phyloP scores from a whole-genome alignment of 2,888 invertebrate species.

The Rhimphoctona megacephalus region DNA sequence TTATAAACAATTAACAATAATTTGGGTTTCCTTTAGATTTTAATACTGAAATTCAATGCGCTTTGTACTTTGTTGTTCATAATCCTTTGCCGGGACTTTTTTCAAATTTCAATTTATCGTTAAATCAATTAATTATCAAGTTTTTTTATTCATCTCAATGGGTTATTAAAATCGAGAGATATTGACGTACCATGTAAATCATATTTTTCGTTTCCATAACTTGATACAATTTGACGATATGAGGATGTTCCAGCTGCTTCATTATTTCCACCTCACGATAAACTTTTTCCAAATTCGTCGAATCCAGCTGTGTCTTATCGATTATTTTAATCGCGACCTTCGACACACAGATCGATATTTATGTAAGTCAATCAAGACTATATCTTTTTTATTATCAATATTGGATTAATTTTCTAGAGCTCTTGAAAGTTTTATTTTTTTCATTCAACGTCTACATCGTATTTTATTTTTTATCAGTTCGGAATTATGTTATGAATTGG shows the following conservation, averaged over 20 bases:
- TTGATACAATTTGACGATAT: conserved; percentile 99
- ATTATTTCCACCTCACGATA: conserved; percentile 99
- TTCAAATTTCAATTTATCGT: too few species aligned
- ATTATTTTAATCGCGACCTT: conserved; percentile 99
- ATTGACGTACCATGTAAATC: conserved; percentile 93
- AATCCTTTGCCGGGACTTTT: too few species aligned
- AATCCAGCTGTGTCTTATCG: conserved; percentile 96
- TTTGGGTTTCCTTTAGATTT: not conserved
- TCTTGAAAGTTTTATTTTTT: not conserved
- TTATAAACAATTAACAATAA: not conserved
- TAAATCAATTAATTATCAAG: not conserved
- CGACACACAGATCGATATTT: conserved; percentile 82
- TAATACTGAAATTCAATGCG: too few species aligned
- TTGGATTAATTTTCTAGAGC: not conserved
- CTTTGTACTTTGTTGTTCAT: too few species aligned
- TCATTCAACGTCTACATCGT: not conserved
- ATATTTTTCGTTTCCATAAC: conserved; percentile 99
- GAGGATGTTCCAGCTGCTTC: conserved; percentile 98
- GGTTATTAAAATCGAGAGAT: not conserved
- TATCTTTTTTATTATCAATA: not conserved
- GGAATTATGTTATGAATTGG: not conserved
- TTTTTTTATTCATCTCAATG: too few species aligned
- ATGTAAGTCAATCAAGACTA: not conserved
- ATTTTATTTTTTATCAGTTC: not conserved
- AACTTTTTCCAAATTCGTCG: conserved; percentile 96